These are phyloP conservation scores for Trichomalopsis sarcophagae DNA, from an alignment of 1,140 invertebrate species.

Conservation along the genomic window DNA sequence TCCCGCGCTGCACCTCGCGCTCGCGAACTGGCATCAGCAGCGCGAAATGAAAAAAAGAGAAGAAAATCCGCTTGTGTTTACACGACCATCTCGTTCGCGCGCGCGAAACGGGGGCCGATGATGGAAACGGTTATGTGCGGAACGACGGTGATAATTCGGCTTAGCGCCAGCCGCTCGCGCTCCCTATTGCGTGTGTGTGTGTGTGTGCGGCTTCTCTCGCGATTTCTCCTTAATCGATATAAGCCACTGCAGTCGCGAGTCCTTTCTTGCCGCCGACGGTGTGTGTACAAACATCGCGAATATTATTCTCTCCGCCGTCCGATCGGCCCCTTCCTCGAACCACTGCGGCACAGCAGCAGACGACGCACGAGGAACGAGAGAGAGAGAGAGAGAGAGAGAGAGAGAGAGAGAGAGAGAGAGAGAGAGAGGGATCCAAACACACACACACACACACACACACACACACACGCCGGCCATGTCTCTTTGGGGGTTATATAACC, in stretches of 20 bases:
- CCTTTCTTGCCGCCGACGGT: not conserved
- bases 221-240: constrained; percentile 12
- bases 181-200: not conserved
- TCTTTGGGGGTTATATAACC: constrained; percentile 3
- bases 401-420: not conserved
- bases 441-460: not conserved
- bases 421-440: not conserved
- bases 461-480: not conserved
- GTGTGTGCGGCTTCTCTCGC: not conserved
- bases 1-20: not conserved
- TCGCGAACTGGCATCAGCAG: not conserved
- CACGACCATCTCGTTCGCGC: not conserved
- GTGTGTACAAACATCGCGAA: not conserved
- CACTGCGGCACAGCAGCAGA: not conserved
- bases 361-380: not conserved
- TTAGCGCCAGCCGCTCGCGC: not conserved
- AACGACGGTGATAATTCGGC: not conserved
- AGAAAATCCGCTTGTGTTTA: not conserved
- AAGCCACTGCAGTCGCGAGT: not conserved
- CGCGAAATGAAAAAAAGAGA: not conserved
- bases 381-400: not conserved
- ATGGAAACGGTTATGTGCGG: no score
- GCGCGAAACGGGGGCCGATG: no score
- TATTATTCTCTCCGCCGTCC: not conserved
- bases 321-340: not conserved